A percentile compares a stretch with the other conserved stretches of the same genome.
Conservation (phyloP, 2,797 vertebrate species). For the Tangara arthus region DNA sequence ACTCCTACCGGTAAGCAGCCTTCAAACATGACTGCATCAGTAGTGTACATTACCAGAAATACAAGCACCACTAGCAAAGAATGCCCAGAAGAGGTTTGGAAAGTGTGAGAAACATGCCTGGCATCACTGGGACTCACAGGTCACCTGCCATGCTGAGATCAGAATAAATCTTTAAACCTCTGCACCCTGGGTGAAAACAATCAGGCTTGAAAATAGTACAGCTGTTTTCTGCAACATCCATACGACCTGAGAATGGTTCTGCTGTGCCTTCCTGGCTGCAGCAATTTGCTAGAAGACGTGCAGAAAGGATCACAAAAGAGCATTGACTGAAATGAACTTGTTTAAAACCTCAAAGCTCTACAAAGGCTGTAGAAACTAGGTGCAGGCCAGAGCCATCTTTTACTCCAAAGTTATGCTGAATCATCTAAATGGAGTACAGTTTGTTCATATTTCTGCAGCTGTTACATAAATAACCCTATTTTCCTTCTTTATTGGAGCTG, state of each 20-base stretch:
- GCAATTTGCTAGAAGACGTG: neutral
- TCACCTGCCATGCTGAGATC: neutral
- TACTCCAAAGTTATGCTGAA: constrained; percentile 27
- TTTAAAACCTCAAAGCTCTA: constrained; percentile 44
- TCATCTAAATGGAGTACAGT: constrained; percentile 52
- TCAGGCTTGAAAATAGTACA: neutral
- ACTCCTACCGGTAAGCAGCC: neutral
- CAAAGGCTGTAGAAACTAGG: neutral
- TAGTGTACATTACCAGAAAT: neutral
- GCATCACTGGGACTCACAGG: neutral
- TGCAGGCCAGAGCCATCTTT: constrained; percentile 36
- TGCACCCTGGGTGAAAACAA: neutral
- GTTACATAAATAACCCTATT: constrained; percentile 60
- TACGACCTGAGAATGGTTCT: accelerated
- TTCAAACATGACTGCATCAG: neutral
- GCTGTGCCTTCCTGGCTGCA: neutral
- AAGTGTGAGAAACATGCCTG: neutral
- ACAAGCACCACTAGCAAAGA: neutral
- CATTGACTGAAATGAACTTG: constrained; percentile 44
- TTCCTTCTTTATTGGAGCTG: constrained; percentile 49
- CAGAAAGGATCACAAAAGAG: constrained; percentile 32
- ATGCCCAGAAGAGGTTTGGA: neutral
- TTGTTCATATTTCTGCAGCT: constrained; percentile 49
- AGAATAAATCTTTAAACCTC: neutral
- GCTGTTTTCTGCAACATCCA: accelerated